A percentile compares a stretch with the other conserved stretches of the same genome.
Evolutionary conservation across 2,797 vertebrate species (phyloP).

Genomic region (Cuniculus paca): DNA sequence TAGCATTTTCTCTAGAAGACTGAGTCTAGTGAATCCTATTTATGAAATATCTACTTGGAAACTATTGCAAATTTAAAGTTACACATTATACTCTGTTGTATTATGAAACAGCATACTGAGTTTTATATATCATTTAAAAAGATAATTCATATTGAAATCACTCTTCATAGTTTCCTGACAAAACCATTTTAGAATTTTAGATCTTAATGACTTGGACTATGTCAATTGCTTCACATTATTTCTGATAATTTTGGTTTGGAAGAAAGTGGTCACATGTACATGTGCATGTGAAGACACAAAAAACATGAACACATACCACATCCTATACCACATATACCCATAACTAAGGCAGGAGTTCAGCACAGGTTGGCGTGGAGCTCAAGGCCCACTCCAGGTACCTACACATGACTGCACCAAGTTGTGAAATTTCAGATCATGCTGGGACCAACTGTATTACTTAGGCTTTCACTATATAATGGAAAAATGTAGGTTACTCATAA

Average conservation of each 20-base stretch:
- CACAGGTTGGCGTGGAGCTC: not conserved
- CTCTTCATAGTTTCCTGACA: not conserved
- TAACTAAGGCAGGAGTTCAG: not conserved
- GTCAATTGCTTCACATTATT: not conserved
- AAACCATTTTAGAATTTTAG: conserved; percentile 36
- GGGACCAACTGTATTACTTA: not conserved
- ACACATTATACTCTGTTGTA: not conserved
- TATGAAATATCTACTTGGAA: conserved; percentile 57
- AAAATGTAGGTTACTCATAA: not conserved
- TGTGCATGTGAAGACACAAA: not conserved
- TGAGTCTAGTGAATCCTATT: not conserved
- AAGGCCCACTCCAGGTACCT: not conserved
- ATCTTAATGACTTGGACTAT: not conserved
- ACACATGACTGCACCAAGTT: fast-evolving
- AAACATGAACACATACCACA: not conserved
- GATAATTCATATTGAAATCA: not conserved
- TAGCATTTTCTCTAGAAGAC: not conserved
- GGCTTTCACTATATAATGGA: not conserved
- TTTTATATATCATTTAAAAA: conserved; percentile 16
- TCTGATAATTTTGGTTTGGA: conserved; percentile 30
- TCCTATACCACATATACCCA: not conserved
- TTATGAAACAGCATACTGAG: not conserved
- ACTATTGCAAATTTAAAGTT: conserved; percentile 25
- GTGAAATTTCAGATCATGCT: not conserved
- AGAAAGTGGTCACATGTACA: not conserved